These are phyloP conservation scores for Scaptomyza tumidula DNA, from an alignment of 2,888 invertebrate species.

Conservation along the genomic window DNA sequence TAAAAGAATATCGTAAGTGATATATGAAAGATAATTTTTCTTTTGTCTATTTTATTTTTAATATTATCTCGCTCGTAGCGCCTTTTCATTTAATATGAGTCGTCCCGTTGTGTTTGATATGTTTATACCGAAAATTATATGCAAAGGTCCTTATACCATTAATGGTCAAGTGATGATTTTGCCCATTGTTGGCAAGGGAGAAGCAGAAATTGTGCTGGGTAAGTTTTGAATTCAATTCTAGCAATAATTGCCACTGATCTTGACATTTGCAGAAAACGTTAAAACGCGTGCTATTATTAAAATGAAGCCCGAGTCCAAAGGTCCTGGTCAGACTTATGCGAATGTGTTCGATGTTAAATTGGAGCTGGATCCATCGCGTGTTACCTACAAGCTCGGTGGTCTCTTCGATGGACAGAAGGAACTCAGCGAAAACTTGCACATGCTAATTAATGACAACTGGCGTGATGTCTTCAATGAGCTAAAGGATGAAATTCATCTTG, in stretches of 20 bases:
- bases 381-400: constrained; percentile 70
- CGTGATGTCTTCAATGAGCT: constrained; percentile 84
- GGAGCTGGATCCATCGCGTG: constrained; percentile 59
- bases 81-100: constrained; percentile 61
- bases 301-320: constrained; percentile 47
- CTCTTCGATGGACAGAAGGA: constrained; percentile 85
- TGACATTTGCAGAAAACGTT: constrained; percentile 31
- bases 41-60: not conserved
- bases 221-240: constrained; percentile 9
- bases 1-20: constrained; percentile 61
- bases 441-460: constrained; percentile 85
- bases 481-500: constrained; percentile 77
- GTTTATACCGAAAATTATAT: constrained; percentile 60
- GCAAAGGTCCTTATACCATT: constrained; percentile 77
- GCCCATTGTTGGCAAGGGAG: constrained; percentile 79
- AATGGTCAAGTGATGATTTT: constrained; percentile 78
- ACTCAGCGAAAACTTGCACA: constrained; percentile 84
- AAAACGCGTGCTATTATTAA: constrained; percentile 42
- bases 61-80: constrained; percentile 45
- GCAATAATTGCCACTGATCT: not conserved
- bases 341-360: constrained; percentile 54
- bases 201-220: constrained; percentile 68
- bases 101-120: constrained; percentile 62
- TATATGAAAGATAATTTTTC: not conserved
- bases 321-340: constrained; percentile 56